Evolutionary conservation across 2,797 vertebrate species (phyloP).

Genomic region (Gouania willdenowi): DNA sequence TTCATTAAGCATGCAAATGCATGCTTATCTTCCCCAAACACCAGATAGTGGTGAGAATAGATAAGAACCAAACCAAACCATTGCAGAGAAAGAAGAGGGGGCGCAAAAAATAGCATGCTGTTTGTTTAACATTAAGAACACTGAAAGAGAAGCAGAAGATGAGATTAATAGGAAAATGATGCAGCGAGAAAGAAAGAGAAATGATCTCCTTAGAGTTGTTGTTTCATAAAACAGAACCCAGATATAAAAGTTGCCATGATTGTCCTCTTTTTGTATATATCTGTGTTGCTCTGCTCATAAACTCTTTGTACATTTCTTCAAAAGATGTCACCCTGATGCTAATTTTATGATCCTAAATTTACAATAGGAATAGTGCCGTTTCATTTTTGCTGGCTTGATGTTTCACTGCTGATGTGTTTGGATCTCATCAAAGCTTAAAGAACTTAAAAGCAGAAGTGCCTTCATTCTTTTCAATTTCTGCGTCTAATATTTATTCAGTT

Average conservation of each 20-base stretch:
- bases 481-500: slow-evolving; percentile 17
- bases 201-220: slow-evolving; percentile 16
- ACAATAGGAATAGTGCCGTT: too few species aligned
- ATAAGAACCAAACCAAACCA: slow-evolving; percentile 69
- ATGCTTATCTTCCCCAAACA: slow-evolving; percentile 80
- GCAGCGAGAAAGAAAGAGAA: slow-evolving; percentile 4
- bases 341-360: slow-evolving; percentile 6
- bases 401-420: not conserved
- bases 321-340: not conserved
- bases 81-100: slow-evolving; percentile 40
- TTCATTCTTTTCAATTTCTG: slow-evolving; percentile 12
- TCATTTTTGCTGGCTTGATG: not conserved
- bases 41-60: slow-evolving; percentile 77
- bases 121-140: slow-evolving; percentile 28
- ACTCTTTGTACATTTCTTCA: too few species aligned
- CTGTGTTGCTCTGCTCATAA: not conserved
- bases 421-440: slow-evolving; percentile 1
- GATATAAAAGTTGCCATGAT: not conserved
- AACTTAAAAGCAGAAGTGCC: too few species aligned
- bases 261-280: not conserved
- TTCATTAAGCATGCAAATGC: slow-evolving; percentile 79
- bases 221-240: slow-evolving; percentile 25
- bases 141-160: slow-evolving; percentile 22
- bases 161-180: slow-evolving; percentile 9
- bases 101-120: slow-evolving; percentile 10